Conservation (phyloP, 2,888 invertebrate genomes). For the Syrista parreyssii region DNA sequence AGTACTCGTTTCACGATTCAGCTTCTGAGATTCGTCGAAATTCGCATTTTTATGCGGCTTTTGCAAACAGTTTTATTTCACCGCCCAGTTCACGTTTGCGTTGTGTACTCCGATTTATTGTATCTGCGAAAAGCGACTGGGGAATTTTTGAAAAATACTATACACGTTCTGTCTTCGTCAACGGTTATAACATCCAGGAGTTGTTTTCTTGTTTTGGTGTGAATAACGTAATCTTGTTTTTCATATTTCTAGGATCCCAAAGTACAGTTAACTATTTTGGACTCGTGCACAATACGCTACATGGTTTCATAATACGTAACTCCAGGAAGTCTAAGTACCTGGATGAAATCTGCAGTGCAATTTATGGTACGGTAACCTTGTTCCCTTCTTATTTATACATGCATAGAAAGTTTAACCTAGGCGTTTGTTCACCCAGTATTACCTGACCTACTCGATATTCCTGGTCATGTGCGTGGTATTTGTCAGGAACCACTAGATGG, state of each 20-base stretch:
- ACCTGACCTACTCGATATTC: conserved; percentile 33
- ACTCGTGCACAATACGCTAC: no score
- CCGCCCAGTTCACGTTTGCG: not conserved
- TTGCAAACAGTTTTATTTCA: not conserved
- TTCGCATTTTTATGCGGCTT: not conserved
- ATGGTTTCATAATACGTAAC: not conserved
- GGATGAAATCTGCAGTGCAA: not conserved
- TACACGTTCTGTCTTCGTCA: not conserved
- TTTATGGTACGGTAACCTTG: not conserved
- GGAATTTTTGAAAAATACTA: not conserved
- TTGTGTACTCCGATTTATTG: not conserved
- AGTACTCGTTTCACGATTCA: not conserved
- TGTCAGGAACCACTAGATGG: conserved; percentile 20
- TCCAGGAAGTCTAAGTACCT: not conserved
- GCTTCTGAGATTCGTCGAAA: not conserved
- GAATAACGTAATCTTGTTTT: not conserved
- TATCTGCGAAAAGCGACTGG: not conserved
- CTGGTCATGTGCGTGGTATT: conserved; percentile 36
- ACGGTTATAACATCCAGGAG: not conserved
- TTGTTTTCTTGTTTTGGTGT: not conserved
- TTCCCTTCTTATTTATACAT: not conserved
- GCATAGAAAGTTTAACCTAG: not conserved
- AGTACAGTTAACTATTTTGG: no score
- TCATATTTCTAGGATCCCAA: no score
- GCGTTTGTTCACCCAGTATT: not conserved